A percentile compares a stretch with the other conserved stretches of the same genome.
Evolutionary conservation across 2,797 vertebrate genomes (phyloP).

Genomic region (Sciurus vulgaris): DNA sequence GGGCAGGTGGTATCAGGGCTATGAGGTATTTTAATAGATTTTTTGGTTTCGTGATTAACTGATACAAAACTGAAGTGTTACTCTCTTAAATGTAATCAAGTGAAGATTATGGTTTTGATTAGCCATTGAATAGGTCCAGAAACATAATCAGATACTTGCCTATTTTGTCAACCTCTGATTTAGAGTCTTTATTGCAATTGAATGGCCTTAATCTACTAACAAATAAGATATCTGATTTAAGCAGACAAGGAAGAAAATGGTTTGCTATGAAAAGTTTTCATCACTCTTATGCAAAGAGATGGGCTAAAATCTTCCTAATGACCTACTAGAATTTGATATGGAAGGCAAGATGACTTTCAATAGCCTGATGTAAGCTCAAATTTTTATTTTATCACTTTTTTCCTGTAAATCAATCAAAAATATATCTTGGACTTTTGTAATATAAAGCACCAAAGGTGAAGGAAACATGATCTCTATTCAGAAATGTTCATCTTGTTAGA

Average conservation of each 20-base stretch:
- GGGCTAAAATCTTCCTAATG: conserved; percentile 44
- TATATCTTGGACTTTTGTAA: not conserved
- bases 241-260: conserved; percentile 68
- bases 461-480: not conserved
- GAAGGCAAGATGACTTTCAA: conserved; percentile 40
- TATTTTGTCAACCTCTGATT: conserved; percentile 87
- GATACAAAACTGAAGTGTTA: conserved; percentile 86
- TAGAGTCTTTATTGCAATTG: conserved; percentile 81
- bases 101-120: conserved; percentile 89
- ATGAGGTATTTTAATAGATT: conserved; percentile 76
- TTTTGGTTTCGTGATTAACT: conserved; percentile 88
- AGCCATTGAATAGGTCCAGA: conserved; percentile 88
- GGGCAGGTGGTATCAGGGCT: conserved; percentile 82
- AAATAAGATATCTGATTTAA: conserved; percentile 85
- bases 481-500: conserved; percentile 49
- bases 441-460: not conserved
- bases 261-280: conserved; percentile 74
- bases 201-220: conserved; percentile 85
- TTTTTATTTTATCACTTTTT: conserved; percentile 36
- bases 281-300: conserved; percentile 8
- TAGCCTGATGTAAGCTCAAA: not conserved
- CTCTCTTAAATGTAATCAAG: conserved; percentile 88
- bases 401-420: conserved; percentile 48
- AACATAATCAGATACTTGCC: conserved; percentile 88
- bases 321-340: conserved; percentile 42